Evolutionary conservation across 1,140 invertebrate genomes (phyloP).

Genomic region (Penaeus japonicus): DNA sequence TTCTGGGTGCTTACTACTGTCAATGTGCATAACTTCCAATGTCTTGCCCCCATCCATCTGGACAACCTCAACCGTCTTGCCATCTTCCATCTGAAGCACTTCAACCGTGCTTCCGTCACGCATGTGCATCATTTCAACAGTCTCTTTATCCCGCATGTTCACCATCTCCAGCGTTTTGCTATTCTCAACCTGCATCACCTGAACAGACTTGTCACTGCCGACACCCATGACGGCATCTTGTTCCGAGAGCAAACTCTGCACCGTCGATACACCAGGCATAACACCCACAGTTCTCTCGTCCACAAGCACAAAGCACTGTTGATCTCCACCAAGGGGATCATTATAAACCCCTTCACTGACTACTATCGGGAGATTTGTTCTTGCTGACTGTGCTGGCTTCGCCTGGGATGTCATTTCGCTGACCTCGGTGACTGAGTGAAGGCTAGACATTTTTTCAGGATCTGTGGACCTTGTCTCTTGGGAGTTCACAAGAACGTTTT

Average conservation of each 20-base stretch:
- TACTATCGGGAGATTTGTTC: constrained; percentile 17
- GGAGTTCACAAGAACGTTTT: no score
- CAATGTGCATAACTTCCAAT: constrained; percentile 42
- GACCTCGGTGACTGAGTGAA: no score
- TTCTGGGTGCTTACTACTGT: constrained; percentile 25
- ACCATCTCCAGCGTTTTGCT: neutral
- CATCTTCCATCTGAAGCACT: constrained; percentile 24
- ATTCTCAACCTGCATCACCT: constrained; percentile 20
- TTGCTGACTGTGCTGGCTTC: neutral
- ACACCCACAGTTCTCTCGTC: constrained; percentile 19
- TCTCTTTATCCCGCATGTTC: neutral
- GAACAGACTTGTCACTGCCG: neutral
- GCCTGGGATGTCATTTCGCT: no score
- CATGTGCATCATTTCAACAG: constrained; percentile 19
- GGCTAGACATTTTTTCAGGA: no score
- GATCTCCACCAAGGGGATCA: neutral
- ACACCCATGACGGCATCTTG: constrained; percentile 7
- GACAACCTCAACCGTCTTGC: constrained; percentile 34
- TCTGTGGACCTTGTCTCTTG: no score
- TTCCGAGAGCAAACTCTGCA: constrained; percentile 14
- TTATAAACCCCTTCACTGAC: constrained; percentile 29
- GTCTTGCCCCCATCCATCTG: constrained; percentile 39
- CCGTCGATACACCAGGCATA: neutral
- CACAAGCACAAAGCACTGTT: constrained; percentile 37
- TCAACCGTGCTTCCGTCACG: constrained; percentile 14